Evolutionary conservation across 2,797 vertebrate species (phyloP).

Genomic region (Microchirus variegatus): DNA sequence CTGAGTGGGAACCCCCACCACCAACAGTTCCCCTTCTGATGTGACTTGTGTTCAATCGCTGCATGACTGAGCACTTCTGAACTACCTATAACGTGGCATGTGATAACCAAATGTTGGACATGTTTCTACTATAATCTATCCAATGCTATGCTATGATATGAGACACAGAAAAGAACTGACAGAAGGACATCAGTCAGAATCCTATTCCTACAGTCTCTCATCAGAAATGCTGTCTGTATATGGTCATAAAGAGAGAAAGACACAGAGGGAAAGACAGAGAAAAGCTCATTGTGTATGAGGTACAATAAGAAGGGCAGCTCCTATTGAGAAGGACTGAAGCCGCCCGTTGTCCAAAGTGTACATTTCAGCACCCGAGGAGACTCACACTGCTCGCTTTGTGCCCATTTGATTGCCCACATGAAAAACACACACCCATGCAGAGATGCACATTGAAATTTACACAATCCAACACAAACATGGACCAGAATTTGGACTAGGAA

Average conservation of each 20-base stretch:
- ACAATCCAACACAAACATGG: constrained; percentile 54
- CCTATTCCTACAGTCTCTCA: constrained; percentile 40
- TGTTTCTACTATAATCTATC: constrained; percentile 7
- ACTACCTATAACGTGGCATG: constrained; percentile 12
- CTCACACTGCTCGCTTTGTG: constrained; percentile 84
- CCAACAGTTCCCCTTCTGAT: constrained; percentile 65
- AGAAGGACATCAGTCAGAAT: constrained; percentile 49
- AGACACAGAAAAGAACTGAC: constrained; percentile 19
- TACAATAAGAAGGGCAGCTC: constrained; percentile 88
- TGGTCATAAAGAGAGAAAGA: constrained; percentile 66
- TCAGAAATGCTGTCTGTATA: constrained; percentile 65
- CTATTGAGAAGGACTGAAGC: constrained; percentile 85
- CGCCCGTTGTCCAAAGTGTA: constrained; percentile 82
- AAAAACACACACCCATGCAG: constrained; percentile 69
- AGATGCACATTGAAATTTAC: constrained; percentile 48
- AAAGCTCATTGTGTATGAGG: constrained; percentile 85
- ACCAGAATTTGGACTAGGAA: constrained; percentile 33
- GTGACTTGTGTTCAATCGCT: constrained; percentile 45
- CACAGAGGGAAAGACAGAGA: constrained; percentile 68
- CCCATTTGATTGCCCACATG: constrained; percentile 64
- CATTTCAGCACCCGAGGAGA: constrained; percentile 76
- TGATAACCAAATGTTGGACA: not conserved
- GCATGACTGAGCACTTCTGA: constrained; percentile 40
- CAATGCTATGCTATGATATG: constrained; percentile 17
- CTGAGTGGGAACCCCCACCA: constrained; percentile 62